Evolutionary conservation across 2,888 invertebrate species (phyloP).

Genomic region (Thera obeliscata): DNA sequence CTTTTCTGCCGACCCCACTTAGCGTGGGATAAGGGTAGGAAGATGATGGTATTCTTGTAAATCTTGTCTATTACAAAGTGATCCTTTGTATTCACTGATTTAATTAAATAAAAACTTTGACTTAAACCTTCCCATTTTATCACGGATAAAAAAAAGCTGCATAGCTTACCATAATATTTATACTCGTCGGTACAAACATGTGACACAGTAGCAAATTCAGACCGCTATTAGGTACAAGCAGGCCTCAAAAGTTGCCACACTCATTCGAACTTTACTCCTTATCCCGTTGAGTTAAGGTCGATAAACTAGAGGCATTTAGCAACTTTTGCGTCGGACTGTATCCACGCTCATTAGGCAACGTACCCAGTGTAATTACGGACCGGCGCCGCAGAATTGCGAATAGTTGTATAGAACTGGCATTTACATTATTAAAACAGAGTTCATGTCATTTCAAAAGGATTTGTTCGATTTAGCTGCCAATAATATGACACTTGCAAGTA

Average conservation of each 20-base stretch:
- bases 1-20: no score
- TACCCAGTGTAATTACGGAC: constrained; percentile 28
- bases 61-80: no score
- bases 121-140: neutral
- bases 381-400: constrained; percentile 9
- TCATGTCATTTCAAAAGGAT: constrained; percentile 13
- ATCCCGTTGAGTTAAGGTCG: constrained; percentile 22
- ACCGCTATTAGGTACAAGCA: constrained; percentile 8
- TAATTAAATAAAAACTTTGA: neutral
- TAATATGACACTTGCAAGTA: no score
- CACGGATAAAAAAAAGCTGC: neutral
- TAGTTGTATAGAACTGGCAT: constrained; percentile 12
- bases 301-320: constrained; percentile 16
- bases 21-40: no score
- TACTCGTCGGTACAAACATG: constrained; percentile 17
- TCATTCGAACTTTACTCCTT: constrained; percentile 26
- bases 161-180: constrained; percentile 4
- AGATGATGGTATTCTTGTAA: no score
- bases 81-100: no score
- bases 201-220: constrained; percentile 11
- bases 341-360: constrained; percentile 27
- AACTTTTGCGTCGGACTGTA: constrained; percentile 24
- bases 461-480: constrained; percentile 10
- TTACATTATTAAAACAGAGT: constrained; percentile 18
- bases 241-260: constrained; percentile 10